Base-by-base conservation (phyloP, 2,797 vertebrate species). In the Mus spretus region DNA sequence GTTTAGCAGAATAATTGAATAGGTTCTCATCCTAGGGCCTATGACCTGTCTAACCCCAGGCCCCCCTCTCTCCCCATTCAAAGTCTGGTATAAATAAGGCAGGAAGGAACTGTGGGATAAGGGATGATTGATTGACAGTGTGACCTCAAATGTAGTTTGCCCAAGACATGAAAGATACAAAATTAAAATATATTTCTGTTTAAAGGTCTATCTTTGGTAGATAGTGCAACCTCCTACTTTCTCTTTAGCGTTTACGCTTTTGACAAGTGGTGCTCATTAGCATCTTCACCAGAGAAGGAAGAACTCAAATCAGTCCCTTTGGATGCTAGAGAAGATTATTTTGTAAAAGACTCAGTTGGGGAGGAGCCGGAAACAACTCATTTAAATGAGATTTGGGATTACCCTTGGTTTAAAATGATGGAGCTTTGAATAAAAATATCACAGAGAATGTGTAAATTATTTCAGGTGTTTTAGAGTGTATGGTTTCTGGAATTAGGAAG, bases 361-460 rank as follows among this genome's bases (percentile, higher is more conserved):
- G 34, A 96, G 89, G 72, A n/a, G 50, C 55, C 81, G 70, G 91
- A 94, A 96, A 94, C 37, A 89, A 57, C 57, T 93, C 65, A 90
- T 88, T 82, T 88, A 85, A 94, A 90, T 86, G 85, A 96, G 67
- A 79, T 57, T 94, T 93, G 92, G 72, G 93, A 96, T 97, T 92
- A 72, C 70, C 85, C 7, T 47, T 79, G 88, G 59, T 87, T 96
- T 92, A 84, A 90, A 63, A 50, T 53, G 91, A 93, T 26, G 37
- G 82, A 77, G 17, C n/a, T 3, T 44, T 91, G 87, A 94, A 94
- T 89, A 78, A 88, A 94, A 96, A 92, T 34, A 65, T 85, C 74
- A 81, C 50, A 95, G 5, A 40, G 89, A 92, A 91, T 82, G 19
- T 77, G 31, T 74, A 74, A 67, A 44, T 96, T 84, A 84, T 87